These are phyloP conservation scores for Trogon surrucura DNA, from an alignment of 2,113 vertebrate species.

Conservation along the genomic window DNA sequence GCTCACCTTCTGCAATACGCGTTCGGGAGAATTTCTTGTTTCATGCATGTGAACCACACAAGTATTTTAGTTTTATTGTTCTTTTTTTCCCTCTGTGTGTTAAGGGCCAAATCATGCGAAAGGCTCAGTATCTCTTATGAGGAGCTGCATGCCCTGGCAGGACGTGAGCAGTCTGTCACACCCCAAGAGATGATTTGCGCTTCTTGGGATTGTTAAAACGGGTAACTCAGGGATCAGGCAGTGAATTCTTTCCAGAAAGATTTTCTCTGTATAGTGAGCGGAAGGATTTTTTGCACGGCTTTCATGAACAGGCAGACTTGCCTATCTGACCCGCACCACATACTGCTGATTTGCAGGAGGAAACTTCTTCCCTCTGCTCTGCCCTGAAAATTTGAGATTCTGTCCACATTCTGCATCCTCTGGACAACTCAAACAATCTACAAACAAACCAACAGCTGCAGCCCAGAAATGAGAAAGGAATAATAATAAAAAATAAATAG, in stretches of 20 bases:
- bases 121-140: not conserved
- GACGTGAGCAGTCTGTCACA: not conserved
- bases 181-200: not conserved
- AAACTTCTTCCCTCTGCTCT: not conserved
- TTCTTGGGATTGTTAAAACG: not conserved
- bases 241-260: not conserved
- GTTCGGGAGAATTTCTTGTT: not conserved
- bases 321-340: not conserved
- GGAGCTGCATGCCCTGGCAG: not conserved
- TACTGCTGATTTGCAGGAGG: not conserved
- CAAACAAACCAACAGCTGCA: not conserved
- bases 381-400: not conserved
- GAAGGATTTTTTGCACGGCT: not conserved
- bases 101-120: not conserved
- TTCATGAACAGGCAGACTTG: not conserved
- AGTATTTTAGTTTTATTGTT: not conserved
- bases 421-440: conserved; percentile 19
- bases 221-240: not conserved
- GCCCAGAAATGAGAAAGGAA: not conserved
- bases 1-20: not conserved
- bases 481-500: not conserved
- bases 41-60: not conserved
- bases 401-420: not conserved
- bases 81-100: not conserved
- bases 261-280: not conserved